Percentiles rank a stretch among this genome's conserved stretches.
These are phyloP conservation scores for Phyllotis vaccarum DNA, from an alignment of 2,797 vertebrate genomes.

Conservation along the genomic window DNA sequence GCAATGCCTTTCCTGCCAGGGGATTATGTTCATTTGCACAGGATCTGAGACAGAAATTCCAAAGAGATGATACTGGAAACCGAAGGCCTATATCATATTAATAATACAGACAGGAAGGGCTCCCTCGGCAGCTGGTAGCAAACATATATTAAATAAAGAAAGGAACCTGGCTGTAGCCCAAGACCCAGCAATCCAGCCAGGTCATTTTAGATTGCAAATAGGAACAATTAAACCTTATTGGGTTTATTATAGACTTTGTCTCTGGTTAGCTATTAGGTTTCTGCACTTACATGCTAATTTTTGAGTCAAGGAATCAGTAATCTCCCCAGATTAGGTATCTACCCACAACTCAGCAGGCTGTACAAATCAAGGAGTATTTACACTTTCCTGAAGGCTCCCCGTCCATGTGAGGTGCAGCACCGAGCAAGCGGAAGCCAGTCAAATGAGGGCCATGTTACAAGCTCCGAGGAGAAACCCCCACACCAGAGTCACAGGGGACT, in stretches of 20 bases:
- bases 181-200: constrained; percentile 68
- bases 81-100: constrained; percentile 79
- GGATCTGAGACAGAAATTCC: constrained; percentile 84
- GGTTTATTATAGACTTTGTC: constrained; percentile 80
- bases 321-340: constrained; percentile 66
- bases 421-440: not conserved
- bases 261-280: constrained; percentile 76
- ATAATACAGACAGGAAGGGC: constrained; percentile 84
- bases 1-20: constrained; percentile 78
- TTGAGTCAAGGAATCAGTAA: constrained; percentile 69
- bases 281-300: constrained; percentile 77
- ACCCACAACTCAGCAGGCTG: constrained; percentile 27
- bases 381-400: not conserved
- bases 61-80: constrained; percentile 81
- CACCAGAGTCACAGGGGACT: not conserved
- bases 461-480: not conserved
- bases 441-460: not conserved
- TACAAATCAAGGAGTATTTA: constrained; percentile 34
- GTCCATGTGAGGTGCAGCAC: not conserved
- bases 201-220: constrained; percentile 83
- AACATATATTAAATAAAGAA: constrained; percentile 78
- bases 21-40: constrained; percentile 82
- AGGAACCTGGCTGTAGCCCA: constrained; percentile 71
- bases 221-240: constrained; percentile 79
- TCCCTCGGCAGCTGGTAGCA: constrained; percentile 78